Conservation (phyloP, 1,140 invertebrate genomes). For the Bursaphelenchus mucronatus region DNA sequence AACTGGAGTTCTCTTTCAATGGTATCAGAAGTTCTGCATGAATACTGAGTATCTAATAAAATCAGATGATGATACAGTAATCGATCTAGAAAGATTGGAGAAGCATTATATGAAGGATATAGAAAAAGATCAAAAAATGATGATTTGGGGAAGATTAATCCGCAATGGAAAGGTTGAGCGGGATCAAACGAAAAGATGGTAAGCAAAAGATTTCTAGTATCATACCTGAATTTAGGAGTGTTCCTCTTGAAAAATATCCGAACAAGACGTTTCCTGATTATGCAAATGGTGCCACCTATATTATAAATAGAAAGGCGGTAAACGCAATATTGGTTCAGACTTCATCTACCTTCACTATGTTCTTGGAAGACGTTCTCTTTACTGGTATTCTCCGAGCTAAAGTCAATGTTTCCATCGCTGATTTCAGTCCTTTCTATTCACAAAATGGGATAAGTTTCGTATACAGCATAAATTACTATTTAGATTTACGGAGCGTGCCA, state of each 20-base stretch:
- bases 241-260: constrained; percentile 12
- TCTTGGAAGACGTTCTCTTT: constrained; percentile 17
- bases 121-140: no score
- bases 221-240: not conserved
- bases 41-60: constrained; percentile 4
- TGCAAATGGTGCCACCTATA: constrained; percentile 14
- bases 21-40: constrained; percentile 3
- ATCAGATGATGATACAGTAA: constrained; percentile 13
- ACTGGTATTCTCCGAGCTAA: not conserved
- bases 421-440: not conserved
- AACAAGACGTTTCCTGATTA: constrained; percentile 8
- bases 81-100: constrained; percentile 11
- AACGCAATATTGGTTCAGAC: not conserved
- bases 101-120: no score
- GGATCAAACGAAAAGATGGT: not conserved
- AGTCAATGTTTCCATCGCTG: not conserved
- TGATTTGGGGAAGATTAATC: no score
- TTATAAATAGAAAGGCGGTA: constrained; percentile 8
- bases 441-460: not conserved
- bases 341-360: not conserved
- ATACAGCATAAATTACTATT: not conserved
- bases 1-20: constrained; percentile 8
- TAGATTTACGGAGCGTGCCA: constrained; percentile 2
- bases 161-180: no score
- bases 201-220: not conserved